These are phyloP conservation scores for Acrocephalus kingi DNA, from an alignment of 2,113 vertebrate genomes.

Conservation along the genomic window DNA sequence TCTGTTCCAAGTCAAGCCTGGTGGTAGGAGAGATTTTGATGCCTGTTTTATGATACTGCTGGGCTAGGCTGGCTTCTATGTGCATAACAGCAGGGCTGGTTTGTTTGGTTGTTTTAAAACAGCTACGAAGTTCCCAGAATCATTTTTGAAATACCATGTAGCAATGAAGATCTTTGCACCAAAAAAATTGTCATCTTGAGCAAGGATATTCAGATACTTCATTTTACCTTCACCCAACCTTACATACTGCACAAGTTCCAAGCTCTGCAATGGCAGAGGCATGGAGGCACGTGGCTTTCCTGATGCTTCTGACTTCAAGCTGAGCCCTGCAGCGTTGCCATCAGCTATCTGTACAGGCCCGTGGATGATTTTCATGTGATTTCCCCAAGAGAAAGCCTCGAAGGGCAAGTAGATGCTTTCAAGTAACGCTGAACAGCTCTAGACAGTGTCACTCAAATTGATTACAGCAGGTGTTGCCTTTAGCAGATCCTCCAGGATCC, in stretches of 20 bases:
- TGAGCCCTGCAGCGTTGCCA: background rate
- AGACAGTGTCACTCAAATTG: background rate
- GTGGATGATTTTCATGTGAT: background rate
- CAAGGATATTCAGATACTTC: background rate
- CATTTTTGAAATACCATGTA: background rate
- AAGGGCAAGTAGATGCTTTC: background rate
- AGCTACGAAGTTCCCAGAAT: background rate
- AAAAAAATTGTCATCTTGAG: background rate
- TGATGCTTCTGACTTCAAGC: background rate
- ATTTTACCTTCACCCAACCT: background rate
- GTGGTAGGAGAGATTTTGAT: background rate
- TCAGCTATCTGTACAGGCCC: background rate
- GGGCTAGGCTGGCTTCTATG: background rate
- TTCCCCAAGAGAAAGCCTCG: background rate
- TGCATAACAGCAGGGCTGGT: background rate
- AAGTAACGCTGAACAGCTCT: background rate
- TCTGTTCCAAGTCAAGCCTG: background rate
- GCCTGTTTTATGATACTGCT: background rate
- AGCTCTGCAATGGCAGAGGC: background rate
- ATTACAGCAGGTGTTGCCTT: background rate
- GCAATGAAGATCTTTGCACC: background rate
- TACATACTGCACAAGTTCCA: background rate
- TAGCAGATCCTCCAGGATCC: background rate
- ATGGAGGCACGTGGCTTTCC: background rate
- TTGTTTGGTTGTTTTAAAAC: background rate